phyloP scores from a whole-genome alignment of 2,113 vertebrate genomes.

The Siphamia tubifer region DNA sequence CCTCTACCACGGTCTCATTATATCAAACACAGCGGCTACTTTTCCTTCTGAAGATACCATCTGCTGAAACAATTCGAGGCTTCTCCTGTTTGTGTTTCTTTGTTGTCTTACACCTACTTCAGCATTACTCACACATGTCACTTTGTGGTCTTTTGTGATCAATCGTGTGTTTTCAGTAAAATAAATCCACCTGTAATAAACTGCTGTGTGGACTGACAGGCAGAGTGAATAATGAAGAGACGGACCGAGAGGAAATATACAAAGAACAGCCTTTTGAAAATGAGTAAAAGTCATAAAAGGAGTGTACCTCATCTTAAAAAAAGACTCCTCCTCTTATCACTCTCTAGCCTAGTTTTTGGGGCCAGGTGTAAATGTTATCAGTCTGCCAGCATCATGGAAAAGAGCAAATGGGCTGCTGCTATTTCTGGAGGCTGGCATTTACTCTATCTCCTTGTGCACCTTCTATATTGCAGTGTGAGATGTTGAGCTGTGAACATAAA shows the following conservation, averaged over 20 bases:
- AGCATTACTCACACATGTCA: not conserved
- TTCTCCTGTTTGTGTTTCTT: not conserved
- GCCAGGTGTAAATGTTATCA: conserved; percentile 71
- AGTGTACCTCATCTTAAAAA: not conserved
- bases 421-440: conserved; percentile 72
- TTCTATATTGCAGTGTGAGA: conserved; percentile 34
- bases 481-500: conserved; percentile 24
- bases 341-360: conserved; percentile 15
- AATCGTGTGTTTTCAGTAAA: not conserved
- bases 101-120: too few relatives aligned
- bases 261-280: not conserved
- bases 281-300: not conserved
- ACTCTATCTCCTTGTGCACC: conserved; percentile 26
- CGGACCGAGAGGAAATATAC: not conserved
- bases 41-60: not conserved
- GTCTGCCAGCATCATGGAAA: conserved; percentile 63
- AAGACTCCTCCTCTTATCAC: not conserved
- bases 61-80: not conserved
- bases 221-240: not conserved
- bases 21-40: conserved; percentile 13
- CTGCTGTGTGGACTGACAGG: not conserved
- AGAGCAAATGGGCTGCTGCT: conserved; percentile 60
- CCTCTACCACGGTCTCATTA: not conserved
- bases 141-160: not conserved
- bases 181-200: not conserved